Percentiles rank a stretch among this genome's conserved stretches.
Conservation (phyloP, 2,888 invertebrate genomes). For the Harpalus rufipes region DNA sequence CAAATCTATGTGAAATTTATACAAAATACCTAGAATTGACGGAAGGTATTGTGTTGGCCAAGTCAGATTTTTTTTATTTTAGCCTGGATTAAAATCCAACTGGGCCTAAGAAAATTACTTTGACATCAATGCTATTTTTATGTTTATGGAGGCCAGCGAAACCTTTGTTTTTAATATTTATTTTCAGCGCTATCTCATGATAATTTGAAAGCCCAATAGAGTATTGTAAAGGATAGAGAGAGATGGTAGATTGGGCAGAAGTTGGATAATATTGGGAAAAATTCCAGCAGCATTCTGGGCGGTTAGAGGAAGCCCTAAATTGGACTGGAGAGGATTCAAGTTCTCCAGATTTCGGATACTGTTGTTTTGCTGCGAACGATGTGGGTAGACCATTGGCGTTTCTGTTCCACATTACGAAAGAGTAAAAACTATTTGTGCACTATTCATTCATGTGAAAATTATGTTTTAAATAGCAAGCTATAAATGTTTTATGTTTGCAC, state of each 20-base stretch:
- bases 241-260: neutral
- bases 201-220: too few species aligned
- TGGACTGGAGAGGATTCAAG: conserved; percentile 52
- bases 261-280: conserved; percentile 40
- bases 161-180: too few species aligned
- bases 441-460: neutral
- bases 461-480: neutral
- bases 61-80: too few species aligned
- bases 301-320: conserved; percentile 23
- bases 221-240: neutral
- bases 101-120: too few species aligned
- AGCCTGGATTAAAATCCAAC: too few species aligned
- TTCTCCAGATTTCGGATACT: conserved; percentile 45
- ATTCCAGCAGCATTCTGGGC: conserved; percentile 18
- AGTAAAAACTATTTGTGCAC: neutral
- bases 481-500: neutral
- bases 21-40: too few species aligned
- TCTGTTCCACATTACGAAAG: neutral
- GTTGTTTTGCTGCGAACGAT: conserved; percentile 34
- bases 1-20: too few species aligned
- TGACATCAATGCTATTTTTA: too few species aligned
- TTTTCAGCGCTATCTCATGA: too few species aligned
- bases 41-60: too few species aligned
- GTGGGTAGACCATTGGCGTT: conserved; percentile 16
- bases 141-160: too few species aligned